Percentiles rank a stretch among this genome's conserved stretches.
These are phyloP conservation scores for Odocoileus hemionus DNA, from an alignment of 2,113 vertebrate species.

Conservation along the genomic window DNA sequence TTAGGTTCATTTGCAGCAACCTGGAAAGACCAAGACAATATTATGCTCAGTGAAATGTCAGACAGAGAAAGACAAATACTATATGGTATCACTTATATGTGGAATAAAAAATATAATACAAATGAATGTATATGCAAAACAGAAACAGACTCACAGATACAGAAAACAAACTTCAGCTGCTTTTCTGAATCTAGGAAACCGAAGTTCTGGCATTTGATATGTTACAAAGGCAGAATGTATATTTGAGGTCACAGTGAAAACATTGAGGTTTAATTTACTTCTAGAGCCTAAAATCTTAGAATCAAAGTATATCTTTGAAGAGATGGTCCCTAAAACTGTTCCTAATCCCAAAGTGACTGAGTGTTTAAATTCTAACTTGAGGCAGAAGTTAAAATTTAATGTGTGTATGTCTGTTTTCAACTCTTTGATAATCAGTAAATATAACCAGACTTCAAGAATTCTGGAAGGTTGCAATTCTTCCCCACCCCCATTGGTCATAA, in stretches of 20 bases:
- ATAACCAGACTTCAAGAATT: constrained; percentile 51
- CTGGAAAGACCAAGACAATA: background rate
- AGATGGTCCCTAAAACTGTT: background rate
- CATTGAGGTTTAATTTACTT: constrained; percentile 13
- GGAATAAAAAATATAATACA: background rate
- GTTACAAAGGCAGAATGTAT: constrained; percentile 25
- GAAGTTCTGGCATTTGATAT: background rate
- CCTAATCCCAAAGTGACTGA: background rate
- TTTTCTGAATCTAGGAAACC: constrained; percentile 29
- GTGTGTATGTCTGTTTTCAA: background rate
- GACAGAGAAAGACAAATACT: background rate
- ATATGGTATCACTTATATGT: background rate
- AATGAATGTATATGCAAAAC: background rate
- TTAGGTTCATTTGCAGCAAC: background rate
- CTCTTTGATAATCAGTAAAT: constrained; percentile 56
- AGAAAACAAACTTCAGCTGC: background rate
- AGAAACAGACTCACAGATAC: background rate
- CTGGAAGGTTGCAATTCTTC: constrained; percentile 34
- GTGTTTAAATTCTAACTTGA: constrained; percentile 37
- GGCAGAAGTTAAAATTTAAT: constrained; percentile 50
- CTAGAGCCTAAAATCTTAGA: background rate
- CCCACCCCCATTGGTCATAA: constrained; percentile 75
- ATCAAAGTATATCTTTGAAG: constrained; percentile 1
- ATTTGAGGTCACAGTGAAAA: background rate
- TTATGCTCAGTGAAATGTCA: background rate